phyloP scores from a whole-genome alignment of 2,888 invertebrate species.

The Cremastinae sp. region DNA sequence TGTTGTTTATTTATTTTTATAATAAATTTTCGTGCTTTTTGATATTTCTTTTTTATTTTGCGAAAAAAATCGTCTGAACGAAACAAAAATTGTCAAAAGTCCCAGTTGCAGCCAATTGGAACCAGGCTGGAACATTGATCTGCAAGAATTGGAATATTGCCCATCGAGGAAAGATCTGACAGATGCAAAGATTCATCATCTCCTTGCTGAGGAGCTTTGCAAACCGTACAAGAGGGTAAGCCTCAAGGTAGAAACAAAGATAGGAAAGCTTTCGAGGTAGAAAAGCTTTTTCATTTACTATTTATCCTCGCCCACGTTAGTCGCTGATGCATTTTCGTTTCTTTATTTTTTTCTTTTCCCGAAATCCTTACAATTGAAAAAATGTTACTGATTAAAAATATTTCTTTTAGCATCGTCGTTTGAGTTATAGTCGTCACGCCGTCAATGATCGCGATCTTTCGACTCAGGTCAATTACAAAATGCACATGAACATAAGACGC shows the following conservation, averaged over 20 bases:
- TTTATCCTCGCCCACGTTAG: background rate
- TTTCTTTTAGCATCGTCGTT: slow-evolving; percentile 88
- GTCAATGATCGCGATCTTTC: slow-evolving; percentile 93
- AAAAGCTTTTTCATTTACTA: background rate
- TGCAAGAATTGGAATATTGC: slow-evolving; percentile 96
- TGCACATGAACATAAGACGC: slow-evolving; percentile 93
- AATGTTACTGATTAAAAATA: slow-evolving; percentile 63
- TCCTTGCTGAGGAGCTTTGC: slow-evolving; percentile 93
- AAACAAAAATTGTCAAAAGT: slow-evolving; percentile 80
- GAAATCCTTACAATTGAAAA: background rate
- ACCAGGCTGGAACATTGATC: slow-evolving; percentile 94
- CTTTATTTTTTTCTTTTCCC: background rate
- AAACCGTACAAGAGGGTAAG: slow-evolving; percentile 93
- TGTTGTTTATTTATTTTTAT: background rate
- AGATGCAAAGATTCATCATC: slow-evolving; percentile 96
- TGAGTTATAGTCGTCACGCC: slow-evolving; percentile 95
- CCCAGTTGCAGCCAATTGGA: slow-evolving; percentile 93
- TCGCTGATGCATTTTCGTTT: background rate
- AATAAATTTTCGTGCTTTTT: too few species aligned
- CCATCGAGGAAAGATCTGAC: slow-evolving; percentile 95
- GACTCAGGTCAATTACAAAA: slow-evolving; percentile 92
- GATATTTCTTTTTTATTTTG: background rate
- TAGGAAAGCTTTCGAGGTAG: background rate
- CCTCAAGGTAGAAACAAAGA: background rate
- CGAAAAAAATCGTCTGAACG: background rate